Base-by-base conservation (phyloP, 2,888 invertebrate genomes). In the Aphidius colemani region DNA sequence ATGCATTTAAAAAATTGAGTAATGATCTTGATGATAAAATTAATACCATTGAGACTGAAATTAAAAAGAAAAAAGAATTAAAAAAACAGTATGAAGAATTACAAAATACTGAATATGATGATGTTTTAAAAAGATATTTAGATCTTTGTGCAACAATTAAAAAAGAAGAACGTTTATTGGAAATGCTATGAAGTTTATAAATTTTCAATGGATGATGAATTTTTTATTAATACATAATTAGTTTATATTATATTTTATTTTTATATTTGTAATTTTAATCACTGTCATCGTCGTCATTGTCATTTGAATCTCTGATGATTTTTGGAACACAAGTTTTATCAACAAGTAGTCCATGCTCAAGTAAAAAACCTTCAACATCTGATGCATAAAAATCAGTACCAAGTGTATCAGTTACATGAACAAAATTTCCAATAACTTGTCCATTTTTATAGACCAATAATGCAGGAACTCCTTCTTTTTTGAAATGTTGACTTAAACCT, bases 381-480 rank as follows among this genome's bases (percentile, higher is more conserved):
- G 90, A 90, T 5, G 93, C 88, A 83, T 88, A 94, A 83, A 98
- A 98, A 77, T 96, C 95, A 77, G 90, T 90, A 0, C 96, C 96
- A 58, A 98, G 86, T 77, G 95, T 95, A 75, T 94, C 90, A 0
- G 91, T 89, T 10, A 98, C 79, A 60, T 92, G 88, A 1, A 98
- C 90, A 84, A 96, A 97, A 83, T 96, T 98, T 0, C 96, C 96
- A 76, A 98, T 90, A 6, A 97, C 85, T 76, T 93, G 91, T 5
- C 95, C 95, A 49, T 87, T 90, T 84, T 95, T 96, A 81, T 98
- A 98, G 0, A 94, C 90, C 46, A 98, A 84, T 60, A 98, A 82
- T 1, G 98, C 96, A 10, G 98, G 98, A 0, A 98, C 89, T 30
- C 96, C 98, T 73, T 90, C 90, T 39, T 87, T 85, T 79, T 93